Evolutionary conservation across 1,140 invertebrate species (phyloP), one percentile per base, ranked within the genome.

Genomic region (Bemisia tabaci): DNA sequence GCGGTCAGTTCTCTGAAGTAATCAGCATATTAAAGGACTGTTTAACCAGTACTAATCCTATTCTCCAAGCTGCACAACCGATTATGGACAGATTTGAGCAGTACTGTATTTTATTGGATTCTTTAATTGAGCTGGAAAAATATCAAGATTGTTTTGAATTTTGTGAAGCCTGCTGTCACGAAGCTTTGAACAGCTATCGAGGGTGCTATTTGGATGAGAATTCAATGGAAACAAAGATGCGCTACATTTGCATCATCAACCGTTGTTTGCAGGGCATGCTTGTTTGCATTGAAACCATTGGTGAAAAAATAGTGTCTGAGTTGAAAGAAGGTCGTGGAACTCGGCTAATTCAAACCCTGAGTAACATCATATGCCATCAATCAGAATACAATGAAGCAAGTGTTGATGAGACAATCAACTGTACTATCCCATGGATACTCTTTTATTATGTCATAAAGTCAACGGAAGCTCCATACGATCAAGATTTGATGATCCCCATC

Each of bases 381-480:
- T 74, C 90, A 66, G 90, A 89, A 73, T 76, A 82, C 12, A 75
- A 81, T n/a, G 82, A 83, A 59, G 63, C 59, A 17, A 69, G 59
- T 59, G 25, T 59, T 2, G 67, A 68, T 26, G 26, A 63, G 2
- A 68, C 21, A 22, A 64, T 62, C 48, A 85, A 85, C 65, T 85
- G 84, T 21, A 81, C 91, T 9, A 74, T 82, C n/a, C 88, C 90
- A 17, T 94, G 91, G 91, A 87, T 92, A 64, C 76, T 94, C 60
- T 78, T 95, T 66, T 89, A 93, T 79, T 84, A 85, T 71, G 82
- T 92, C 69, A 77, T 92, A 26, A 82, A 85, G 74, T 81, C 83
- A 77, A 84, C 61, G 17, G 66, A 48, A n/a, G 21, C 61, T 58
- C 25, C 17, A 48, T 26, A 58, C 26, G 33, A n/a, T 59, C 12